These are phyloP conservation scores for Brevipalpus yothersi DNA, from an alignment of 1,140 invertebrate genomes.

Conservation along the genomic window DNA sequence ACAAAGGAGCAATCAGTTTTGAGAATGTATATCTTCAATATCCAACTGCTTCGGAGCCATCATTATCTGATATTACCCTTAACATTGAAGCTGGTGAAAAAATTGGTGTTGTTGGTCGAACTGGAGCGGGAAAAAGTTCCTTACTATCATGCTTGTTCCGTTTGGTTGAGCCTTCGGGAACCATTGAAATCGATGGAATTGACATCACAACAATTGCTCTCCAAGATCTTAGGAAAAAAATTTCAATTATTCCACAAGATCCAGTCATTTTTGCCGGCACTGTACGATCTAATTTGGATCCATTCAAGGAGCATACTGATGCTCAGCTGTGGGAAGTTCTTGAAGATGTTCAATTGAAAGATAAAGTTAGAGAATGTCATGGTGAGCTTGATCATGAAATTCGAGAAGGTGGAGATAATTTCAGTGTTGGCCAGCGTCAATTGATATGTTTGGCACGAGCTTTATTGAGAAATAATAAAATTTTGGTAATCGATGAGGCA, in stretches of 20 bases:
- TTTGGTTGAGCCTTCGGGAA: slow-evolving; percentile 33
- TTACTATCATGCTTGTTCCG: slow-evolving; percentile 6
- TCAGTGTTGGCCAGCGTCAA: slow-evolving; percentile 44
- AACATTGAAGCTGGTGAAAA: slow-evolving; percentile 25
- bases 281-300: slow-evolving; percentile 19
- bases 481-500: slow-evolving; percentile 42
- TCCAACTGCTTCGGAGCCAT: slow-evolving; percentile 23
- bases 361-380: slow-evolving; percentile 8
- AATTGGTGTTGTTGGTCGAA: slow-evolving; percentile 42
- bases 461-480: slow-evolving; percentile 34
- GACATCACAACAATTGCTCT: slow-evolving; percentile 44
- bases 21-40: slow-evolving; percentile 38
- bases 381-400: slow-evolving; percentile 4
- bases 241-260: slow-evolving; percentile 62
- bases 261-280: slow-evolving; percentile 23
- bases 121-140: slow-evolving; percentile 27
- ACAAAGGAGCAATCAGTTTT: slow-evolving; percentile 35
- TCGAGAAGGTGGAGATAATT: slow-evolving; percentile 28
- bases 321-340: slow-evolving; percentile 16
- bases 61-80: slow-evolving; percentile 20
- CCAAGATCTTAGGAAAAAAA: slow-evolving; percentile 26
- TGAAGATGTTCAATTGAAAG: slow-evolving; percentile 15
- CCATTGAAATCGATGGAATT: slow-evolving; percentile 52
- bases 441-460: slow-evolving; percentile 47
- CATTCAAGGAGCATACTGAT: slow-evolving; percentile 15